These are phyloP conservation scores for Dermatophagoides farinae DNA, from an alignment of 1,140 invertebrate species.

Conservation along the genomic window DNA sequence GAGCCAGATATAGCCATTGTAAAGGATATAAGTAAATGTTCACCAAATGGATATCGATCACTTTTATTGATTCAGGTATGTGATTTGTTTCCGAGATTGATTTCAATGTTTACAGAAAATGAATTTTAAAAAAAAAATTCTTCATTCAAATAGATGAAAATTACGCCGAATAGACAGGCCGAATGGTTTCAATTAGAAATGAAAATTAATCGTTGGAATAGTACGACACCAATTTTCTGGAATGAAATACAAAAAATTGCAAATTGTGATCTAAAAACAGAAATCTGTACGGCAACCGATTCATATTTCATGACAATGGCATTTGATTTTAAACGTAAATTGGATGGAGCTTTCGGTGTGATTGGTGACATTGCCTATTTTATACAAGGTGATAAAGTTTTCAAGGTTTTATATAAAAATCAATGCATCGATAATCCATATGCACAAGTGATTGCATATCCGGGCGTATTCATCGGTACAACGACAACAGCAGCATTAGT, in stretches of 20 bases:
- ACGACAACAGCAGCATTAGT: not conserved
- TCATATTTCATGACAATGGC: constrained; percentile 8
- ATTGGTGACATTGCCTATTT: constrained; percentile 8
- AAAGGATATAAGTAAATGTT: not conserved
- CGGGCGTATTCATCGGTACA: not conserved
- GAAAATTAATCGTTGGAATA: constrained; percentile 3
- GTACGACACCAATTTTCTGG: not conserved
- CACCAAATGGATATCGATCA: not conserved
- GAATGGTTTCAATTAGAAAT: constrained; percentile 7
- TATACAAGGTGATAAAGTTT: constrained; percentile 6
- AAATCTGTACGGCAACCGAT: constrained; percentile 4
- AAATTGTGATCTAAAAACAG: not conserved
- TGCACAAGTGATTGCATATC: constrained; percentile 2
- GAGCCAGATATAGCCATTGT: constrained; percentile 2
- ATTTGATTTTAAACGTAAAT: constrained; percentile 1
- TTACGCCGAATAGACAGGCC: not conserved
- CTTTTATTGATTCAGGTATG: constrained; percentile 10
- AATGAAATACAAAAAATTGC: constrained; percentile 1
- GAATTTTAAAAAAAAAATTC: not conserved
- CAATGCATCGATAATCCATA: constrained; percentile 9
- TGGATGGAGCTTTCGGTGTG: constrained; percentile 4
- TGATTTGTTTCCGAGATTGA: not conserved
- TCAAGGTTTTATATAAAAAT: constrained; percentile 3
- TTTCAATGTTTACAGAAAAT: not conserved
- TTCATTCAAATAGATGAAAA: not conserved